phyloP scores from a whole-genome alignment of 2,888 invertebrate species.

The Platycnemis pennipes region DNA sequence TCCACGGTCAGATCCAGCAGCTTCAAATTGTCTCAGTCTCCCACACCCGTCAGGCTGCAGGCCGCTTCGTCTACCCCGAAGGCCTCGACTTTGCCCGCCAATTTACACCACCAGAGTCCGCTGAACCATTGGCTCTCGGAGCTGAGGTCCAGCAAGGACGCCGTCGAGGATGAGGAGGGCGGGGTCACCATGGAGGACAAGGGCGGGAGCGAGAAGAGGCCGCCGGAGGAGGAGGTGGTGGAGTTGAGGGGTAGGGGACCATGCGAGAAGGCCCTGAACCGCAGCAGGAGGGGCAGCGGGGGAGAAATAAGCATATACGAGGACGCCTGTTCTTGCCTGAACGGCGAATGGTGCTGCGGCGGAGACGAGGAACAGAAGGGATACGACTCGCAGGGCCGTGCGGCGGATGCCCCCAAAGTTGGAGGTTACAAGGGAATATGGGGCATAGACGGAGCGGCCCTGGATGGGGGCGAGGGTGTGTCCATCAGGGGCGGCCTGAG shows the following conservation, averaged over 20 bases:
- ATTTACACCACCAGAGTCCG: not conserved
- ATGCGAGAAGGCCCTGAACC: not conserved
- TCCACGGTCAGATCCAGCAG: not conserved
- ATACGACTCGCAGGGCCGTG: not conserved
- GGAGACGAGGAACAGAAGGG: not conserved
- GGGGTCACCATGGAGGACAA: constrained; percentile 31
- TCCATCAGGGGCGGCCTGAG: constrained; percentile 27
- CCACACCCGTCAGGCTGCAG: not conserved
- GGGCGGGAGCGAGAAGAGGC: not conserved
- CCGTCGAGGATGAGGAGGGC: constrained; percentile 46
- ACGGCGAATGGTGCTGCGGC: constrained; percentile 40
- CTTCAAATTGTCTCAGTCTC: not conserved
- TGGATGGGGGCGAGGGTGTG: not conserved
- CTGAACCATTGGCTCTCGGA: constrained; percentile 56
- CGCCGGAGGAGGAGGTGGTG: not conserved
- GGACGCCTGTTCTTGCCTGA: constrained; percentile 47
- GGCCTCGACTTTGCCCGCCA: not conserved
- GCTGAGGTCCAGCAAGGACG: constrained; percentile 30
- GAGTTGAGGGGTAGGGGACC: not conserved
- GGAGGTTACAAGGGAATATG: constrained; percentile 43
- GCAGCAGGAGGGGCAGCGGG: not conserved
- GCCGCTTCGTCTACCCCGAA: not conserved
- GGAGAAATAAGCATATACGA: constrained; percentile 53
- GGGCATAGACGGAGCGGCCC: constrained; percentile 38
- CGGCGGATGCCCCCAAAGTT: not conserved